Evolutionary conservation across 2,797 vertebrate genomes (phyloP).

Genomic region (Buphagus erythrorhynchus): DNA sequence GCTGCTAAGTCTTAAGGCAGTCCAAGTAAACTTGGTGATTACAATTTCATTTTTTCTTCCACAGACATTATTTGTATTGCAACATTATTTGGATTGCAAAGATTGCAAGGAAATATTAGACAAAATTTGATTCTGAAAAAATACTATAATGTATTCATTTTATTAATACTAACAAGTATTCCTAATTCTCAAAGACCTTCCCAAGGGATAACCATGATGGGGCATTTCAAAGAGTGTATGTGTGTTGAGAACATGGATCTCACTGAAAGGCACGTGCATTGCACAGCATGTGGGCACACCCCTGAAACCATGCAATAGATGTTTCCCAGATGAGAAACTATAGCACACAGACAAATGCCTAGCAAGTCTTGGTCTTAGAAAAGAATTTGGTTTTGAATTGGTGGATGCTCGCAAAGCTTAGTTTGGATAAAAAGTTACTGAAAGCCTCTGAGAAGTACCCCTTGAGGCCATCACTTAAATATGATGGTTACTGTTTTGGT

Average conservation of each 20-base stretch:
- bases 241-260: neutral
- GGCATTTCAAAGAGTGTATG: neutral
- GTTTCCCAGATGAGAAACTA: neutral
- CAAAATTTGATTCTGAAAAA: neutral
- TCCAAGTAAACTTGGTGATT: neutral
- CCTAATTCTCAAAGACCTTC: neutral
- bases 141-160: neutral
- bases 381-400: neutral
- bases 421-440: neutral
- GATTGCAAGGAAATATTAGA: neutral
- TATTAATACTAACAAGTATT: neutral
- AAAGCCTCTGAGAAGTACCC: neutral
- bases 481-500: neutral
- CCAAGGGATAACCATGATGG: neutral
- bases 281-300: neutral
- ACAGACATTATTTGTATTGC: neutral
- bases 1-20: neutral
- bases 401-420: neutral
- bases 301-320: neutral
- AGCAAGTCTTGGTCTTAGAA: neutral
- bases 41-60: constrained; percentile 1
- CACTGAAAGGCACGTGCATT: neutral
- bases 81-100: neutral
- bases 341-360: neutral
- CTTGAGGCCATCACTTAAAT: neutral